A percentile compares a stretch with the other conserved stretches of the same genome.
phyloP scores from a whole-genome alignment of 2,888 invertebrate species.

The Cremastinae sp. region DNA sequence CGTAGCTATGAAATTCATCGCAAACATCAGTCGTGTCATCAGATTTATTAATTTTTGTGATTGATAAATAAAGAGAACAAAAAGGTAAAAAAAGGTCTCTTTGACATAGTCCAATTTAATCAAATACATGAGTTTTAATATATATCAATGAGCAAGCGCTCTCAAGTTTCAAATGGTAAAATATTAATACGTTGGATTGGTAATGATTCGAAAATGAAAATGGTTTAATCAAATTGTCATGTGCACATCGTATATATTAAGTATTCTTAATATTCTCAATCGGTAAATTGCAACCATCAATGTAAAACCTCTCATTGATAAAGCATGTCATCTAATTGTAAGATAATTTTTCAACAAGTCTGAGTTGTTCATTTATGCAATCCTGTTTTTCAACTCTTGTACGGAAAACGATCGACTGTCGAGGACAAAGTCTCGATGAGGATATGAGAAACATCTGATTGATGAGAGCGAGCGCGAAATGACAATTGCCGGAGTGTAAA shows the following conservation, averaged over 20 bases:
- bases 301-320: not conserved
- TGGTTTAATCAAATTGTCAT: too few species aligned
- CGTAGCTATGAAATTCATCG: not conserved
- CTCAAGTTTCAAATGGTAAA: too few species aligned
- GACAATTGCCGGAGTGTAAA: constrained; percentile 64
- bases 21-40: too few species aligned
- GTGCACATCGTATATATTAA: too few species aligned
- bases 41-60: too few species aligned
- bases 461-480: constrained; percentile 61
- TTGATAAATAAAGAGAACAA: not conserved
- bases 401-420: constrained; percentile 42
- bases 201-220: too few species aligned
- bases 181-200: too few species aligned
- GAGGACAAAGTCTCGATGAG: constrained; percentile 54
- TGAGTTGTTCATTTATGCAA: not conserved
- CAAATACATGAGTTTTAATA: too few species aligned
- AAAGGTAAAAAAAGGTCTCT: not conserved
- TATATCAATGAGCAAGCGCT: too few species aligned
- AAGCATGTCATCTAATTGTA: not conserved
- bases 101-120: constrained; percentile 19
- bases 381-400: too few species aligned
- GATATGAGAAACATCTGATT: constrained; percentile 70
- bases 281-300: not conserved
- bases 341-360: not conserved
- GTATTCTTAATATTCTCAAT: not conserved